phyloP scores from a whole-genome alignment of 2,888 invertebrate genomes.

The Rhamnusium bicolor region DNA sequence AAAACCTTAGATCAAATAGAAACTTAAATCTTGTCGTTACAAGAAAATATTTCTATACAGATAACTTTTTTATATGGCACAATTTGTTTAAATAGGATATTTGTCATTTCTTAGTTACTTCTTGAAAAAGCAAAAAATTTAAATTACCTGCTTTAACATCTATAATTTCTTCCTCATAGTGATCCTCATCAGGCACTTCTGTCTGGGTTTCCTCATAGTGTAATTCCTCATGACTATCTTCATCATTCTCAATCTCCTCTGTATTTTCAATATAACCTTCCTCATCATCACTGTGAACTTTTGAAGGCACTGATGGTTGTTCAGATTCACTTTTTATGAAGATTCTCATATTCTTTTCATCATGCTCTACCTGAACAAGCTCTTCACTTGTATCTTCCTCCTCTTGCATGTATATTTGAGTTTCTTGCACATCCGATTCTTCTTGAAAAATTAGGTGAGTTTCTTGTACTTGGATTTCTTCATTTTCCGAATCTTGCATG shows the following conservation, averaged over 20 bases:
- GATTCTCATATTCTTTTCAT: not conserved
- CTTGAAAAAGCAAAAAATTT: not conserved
- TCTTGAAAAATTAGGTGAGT: constrained; percentile 12
- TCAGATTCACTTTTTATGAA: constrained; percentile 15
- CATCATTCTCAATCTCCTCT: not conserved
- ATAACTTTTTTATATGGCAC: no score
- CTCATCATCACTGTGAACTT: not conserved
- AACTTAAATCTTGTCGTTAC: no score
- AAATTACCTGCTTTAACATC: constrained; percentile 50
- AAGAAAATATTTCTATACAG: no score
- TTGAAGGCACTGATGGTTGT: not conserved
- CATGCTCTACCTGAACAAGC: not conserved
- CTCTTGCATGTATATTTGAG: not conserved
- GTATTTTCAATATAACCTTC: not conserved
- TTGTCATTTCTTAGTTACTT: no score
- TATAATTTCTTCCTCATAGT: constrained; percentile 36
- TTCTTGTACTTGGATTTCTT: constrained; percentile 17
- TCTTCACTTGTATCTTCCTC: constrained; percentile 8
- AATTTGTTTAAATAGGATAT: no score
- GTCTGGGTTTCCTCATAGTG: constrained; percentile 12
- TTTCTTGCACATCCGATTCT: constrained; percentile 5
- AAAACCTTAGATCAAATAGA: no score
- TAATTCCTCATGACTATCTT: constrained; percentile 23
- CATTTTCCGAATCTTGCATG: constrained; percentile 2
- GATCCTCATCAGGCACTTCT: not conserved